Percentiles rank a stretch among this genome's conserved stretches.
phyloP scores from a whole-genome alignment of 2,113 vertebrate genomes.

The Zosterops japonicus region DNA sequence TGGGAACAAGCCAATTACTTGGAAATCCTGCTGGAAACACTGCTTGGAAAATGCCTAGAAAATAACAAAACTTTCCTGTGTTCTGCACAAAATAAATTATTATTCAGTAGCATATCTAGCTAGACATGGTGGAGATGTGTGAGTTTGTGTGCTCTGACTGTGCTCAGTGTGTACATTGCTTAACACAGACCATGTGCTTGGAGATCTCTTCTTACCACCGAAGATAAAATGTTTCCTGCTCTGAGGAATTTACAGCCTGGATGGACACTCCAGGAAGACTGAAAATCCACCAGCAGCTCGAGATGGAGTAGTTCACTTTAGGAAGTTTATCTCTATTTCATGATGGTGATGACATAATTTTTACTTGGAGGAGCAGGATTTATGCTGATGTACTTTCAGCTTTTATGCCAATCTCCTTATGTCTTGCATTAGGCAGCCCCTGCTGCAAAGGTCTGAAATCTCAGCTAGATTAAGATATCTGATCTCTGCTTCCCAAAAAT shows the following conservation, averaged over 20 bases:
- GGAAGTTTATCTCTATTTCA: conserved; percentile 7
- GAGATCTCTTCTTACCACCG: not conserved
- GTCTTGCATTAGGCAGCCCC: not conserved
- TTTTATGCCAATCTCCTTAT: conserved; percentile 28
- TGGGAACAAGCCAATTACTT: not conserved
- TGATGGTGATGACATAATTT: conserved; percentile 16
- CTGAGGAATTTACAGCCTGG: conserved; percentile 1
- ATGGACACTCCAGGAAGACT: not conserved
- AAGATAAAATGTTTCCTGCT: conserved; percentile 16
- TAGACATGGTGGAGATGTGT: not conserved
- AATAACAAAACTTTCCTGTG: not conserved
- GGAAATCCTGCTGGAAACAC: not conserved
- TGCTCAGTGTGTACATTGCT: not conserved
- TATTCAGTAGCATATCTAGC: not conserved
- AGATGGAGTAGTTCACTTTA: not conserved
- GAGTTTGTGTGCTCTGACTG: not conserved
- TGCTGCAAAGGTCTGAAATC: conserved; percentile 2
- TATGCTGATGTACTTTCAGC: not conserved
- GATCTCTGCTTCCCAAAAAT: conserved; percentile 33
- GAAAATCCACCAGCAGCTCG: not conserved
- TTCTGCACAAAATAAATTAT: not conserved
- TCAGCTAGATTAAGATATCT: conserved; percentile 24
- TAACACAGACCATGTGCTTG: not conserved
- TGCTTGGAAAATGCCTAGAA: not conserved
- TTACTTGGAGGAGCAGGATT: conserved; percentile 14